A percentile compares a stretch with the other conserved stretches of the same genome.
phyloP scores from a whole-genome alignment of 2,888 invertebrate species.

The Galerucella pusilla region DNA sequence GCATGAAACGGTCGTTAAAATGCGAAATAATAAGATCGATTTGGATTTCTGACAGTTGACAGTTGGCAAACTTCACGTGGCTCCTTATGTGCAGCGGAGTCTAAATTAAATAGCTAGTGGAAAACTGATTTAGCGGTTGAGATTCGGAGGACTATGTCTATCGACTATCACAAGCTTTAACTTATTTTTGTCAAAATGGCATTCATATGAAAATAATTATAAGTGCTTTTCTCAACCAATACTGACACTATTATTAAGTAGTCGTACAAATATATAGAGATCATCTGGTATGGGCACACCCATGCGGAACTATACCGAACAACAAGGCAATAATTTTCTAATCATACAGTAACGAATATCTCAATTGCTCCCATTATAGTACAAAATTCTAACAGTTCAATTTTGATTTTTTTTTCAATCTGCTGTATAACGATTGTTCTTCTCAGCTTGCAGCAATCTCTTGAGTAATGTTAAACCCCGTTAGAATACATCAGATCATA shows the following conservation, averaged over 20 bases:
- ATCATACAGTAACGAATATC: slow-evolving; percentile 19
- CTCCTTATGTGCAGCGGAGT: no score
- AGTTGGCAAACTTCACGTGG: no score
- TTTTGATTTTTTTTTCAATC: slow-evolving; percentile 5
- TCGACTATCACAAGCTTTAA: no score
- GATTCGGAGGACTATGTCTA: no score
- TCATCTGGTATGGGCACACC: neutral
- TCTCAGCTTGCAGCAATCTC: slow-evolving; percentile 18
- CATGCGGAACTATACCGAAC: slow-evolving; percentile 6
- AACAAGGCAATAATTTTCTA: slow-evolving; percentile 18
- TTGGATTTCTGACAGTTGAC: no score
- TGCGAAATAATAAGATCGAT: no score
- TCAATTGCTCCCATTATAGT: slow-evolving; percentile 15
- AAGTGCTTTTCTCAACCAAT: neutral
- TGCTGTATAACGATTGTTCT: slow-evolving; percentile 25
- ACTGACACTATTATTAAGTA: neutral
- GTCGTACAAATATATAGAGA: neutral
- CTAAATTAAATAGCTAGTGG: no score
- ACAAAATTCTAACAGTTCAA: slow-evolving; percentile 23
- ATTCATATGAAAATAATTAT: no score
- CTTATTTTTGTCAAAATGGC: no score
- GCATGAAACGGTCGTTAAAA: no score
- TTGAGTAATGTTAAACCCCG: slow-evolving; percentile 25
- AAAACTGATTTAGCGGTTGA: no score
- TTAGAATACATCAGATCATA: slow-evolving; percentile 28